Conservation (phyloP, 1,140 invertebrate genomes). For the Pachypsylla venusta region DNA sequence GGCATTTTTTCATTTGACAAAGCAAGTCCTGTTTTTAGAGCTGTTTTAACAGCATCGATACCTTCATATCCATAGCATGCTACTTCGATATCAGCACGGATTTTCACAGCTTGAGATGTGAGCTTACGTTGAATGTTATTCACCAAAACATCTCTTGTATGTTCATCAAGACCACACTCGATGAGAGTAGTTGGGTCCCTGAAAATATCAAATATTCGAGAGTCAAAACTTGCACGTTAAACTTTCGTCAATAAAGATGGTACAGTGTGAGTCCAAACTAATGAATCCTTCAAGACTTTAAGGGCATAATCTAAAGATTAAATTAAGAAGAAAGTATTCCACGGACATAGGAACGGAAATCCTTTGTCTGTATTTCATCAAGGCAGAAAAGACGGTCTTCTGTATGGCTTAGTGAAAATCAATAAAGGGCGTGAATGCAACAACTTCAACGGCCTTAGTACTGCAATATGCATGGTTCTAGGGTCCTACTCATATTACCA, state of each 20-base stretch:
- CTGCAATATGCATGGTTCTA: too few relatives aligned
- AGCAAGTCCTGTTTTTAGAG: slow-evolving; percentile 80
- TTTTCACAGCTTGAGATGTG: slow-evolving; percentile 96
- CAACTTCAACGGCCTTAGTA: neutral
- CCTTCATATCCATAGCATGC: slow-evolving; percentile 98
- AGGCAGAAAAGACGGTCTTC: neutral
- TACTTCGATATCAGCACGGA: slow-evolving; percentile 93
- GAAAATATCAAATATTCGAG: slow-evolving; percentile 28
- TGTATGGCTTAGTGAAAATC: neutral
- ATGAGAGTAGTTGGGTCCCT: slow-evolving; percentile 87
- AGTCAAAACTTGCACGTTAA: neutral
- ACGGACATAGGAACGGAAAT: too few relatives aligned
- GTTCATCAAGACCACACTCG: slow-evolving; percentile 87
- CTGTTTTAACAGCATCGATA: slow-evolving; percentile 94
- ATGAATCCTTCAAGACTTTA: too few relatives aligned
- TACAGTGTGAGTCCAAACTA: too few relatives aligned
- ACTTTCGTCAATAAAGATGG: too few relatives aligned
- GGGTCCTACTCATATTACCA: too few relatives aligned
- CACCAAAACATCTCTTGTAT: slow-evolving; percentile 82
- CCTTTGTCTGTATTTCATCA: too few relatives aligned
- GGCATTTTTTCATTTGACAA: slow-evolving; percentile 85
- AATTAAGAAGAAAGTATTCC: too few relatives aligned
- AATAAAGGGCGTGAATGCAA: neutral
- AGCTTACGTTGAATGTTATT: slow-evolving; percentile 92
- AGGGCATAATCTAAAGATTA: too few relatives aligned